These are phyloP conservation scores for Dryobota labecula DNA, from an alignment of 2,888 invertebrate genomes.

Conservation along the genomic window DNA sequence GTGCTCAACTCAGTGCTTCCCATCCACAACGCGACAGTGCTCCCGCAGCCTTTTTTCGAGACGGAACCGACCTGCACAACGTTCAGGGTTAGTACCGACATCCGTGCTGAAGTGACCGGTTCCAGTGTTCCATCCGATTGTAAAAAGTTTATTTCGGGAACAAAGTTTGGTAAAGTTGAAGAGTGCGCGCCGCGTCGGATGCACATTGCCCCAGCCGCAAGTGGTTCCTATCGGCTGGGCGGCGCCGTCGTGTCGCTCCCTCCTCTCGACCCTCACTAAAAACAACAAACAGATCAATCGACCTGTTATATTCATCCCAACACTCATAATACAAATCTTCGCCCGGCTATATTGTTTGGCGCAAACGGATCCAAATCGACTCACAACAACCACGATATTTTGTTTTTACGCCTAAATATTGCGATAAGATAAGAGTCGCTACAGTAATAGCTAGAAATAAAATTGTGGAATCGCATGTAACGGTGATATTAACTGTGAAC, in stretches of 20 bases:
- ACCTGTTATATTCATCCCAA: slow-evolving; percentile 82
- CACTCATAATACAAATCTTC: slow-evolving; percentile 76
- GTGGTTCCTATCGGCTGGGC: slow-evolving; percentile 85
- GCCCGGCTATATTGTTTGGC: slow-evolving; percentile 72
- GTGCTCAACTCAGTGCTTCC: slow-evolving; percentile 90
- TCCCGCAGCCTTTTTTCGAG: slow-evolving; percentile 86
- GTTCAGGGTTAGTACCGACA: slow-evolving; percentile 88
- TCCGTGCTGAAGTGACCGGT: slow-evolving; percentile 70
- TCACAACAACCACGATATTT: slow-evolving; percentile 80
- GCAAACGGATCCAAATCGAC: slow-evolving; percentile 71
- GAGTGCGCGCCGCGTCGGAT: slow-evolving; percentile 85
- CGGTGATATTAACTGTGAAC: slow-evolving; percentile 87
- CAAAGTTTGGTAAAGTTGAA: slow-evolving; percentile 86
- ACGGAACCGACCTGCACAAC: slow-evolving; percentile 87
- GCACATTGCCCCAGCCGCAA: slow-evolving; percentile 86
- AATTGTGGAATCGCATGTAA: slow-evolving; percentile 89
- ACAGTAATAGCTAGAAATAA: slow-evolving; percentile 87
- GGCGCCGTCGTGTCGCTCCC: slow-evolving; percentile 87
- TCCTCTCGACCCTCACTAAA: slow-evolving; percentile 84
- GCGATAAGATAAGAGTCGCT: slow-evolving; percentile 86
- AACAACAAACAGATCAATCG: slow-evolving; percentile 90
- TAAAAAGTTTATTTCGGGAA: slow-evolving; percentile 87
- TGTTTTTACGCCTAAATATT: slow-evolving; percentile 85
- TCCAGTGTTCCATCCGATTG: slow-evolving; percentile 78
- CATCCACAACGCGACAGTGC: slow-evolving; percentile 87